Evolutionary conservation across 2,888 invertebrate species (phyloP).

Genomic region (Rhorus exstirpatorius): DNA sequence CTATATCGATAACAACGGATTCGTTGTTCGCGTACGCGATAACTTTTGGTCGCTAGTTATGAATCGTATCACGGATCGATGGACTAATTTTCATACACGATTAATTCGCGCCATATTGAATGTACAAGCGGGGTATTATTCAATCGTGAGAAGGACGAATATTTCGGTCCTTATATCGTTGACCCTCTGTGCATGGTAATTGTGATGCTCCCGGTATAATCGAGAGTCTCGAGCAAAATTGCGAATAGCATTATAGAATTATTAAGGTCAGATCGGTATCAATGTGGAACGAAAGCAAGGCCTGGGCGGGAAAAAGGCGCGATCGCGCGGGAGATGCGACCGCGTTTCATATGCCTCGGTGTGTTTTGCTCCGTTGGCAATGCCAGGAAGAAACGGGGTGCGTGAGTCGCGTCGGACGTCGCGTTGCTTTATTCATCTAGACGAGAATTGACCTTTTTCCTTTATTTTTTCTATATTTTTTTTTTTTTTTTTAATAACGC

Average conservation of each 20-base stretch:
- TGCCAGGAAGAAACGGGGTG: constrained; percentile 53
- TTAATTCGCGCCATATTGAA: no score
- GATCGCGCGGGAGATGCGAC: constrained; percentile 59
- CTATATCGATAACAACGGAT: no score
- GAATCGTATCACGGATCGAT: no score
- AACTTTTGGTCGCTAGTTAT: no score
- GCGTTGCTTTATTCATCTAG: constrained; percentile 68
- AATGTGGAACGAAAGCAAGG: constrained; percentile 75
- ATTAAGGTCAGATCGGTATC: constrained; percentile 80
- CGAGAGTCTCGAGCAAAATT: constrained; percentile 47
- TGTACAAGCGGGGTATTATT: no score
- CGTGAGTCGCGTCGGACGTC: constrained; percentile 46
- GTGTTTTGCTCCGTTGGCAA: constrained; percentile 9
- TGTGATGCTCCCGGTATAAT: background rate
- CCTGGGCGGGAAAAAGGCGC: constrained; percentile 65
- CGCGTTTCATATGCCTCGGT: constrained; percentile 1
- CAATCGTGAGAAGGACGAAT: no score
- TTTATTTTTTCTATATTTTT: constrained; percentile 43
- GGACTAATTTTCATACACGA: no score
- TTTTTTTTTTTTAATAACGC: constrained; percentile 61
- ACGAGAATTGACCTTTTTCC: constrained; percentile 69
- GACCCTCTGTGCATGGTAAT: background rate
- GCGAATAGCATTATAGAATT: constrained; percentile 71
- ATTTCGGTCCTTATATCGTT: constrained; percentile 28
- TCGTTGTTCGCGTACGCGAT: no score